These are phyloP conservation scores for Esperia sulphurella DNA, from an alignment of 2,888 invertebrate species.

Conservation along the genomic window DNA sequence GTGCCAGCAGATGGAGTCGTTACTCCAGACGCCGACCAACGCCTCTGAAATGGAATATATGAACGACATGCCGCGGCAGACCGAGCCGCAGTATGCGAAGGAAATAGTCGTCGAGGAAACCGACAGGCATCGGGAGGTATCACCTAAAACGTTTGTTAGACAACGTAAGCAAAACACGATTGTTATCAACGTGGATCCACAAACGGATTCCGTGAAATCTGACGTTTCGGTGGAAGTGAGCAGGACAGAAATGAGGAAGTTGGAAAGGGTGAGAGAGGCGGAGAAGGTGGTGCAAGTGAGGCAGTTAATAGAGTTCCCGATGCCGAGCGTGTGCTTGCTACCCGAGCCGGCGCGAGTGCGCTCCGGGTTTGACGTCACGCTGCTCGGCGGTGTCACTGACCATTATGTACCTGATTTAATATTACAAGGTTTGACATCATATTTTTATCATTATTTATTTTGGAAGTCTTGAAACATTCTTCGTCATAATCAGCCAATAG, in stretches of 20 bases:
- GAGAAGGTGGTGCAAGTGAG: slow-evolving; percentile 45
- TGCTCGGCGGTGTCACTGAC: slow-evolving; percentile 81
- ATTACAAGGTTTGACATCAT: slow-evolving; percentile 79
- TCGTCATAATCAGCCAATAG: too few relatives aligned
- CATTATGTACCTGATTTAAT: slow-evolving; percentile 87
- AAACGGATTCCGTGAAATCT: not conserved
- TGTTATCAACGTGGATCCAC: slow-evolving; percentile 47
- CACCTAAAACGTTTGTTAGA: slow-evolving; percentile 65
- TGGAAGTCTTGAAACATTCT: too few relatives aligned
- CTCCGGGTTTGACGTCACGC: slow-evolving; percentile 78
- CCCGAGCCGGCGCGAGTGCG: slow-evolving; percentile 12
- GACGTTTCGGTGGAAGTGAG: slow-evolving; percentile 4
- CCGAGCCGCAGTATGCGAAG: slow-evolving; percentile 63
- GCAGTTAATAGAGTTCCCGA: slow-evolving; percentile 77
- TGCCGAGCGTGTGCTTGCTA: slow-evolving; percentile 51
- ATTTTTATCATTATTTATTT: too few relatives aligned
- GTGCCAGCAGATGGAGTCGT: slow-evolving; percentile 75
- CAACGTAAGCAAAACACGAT: slow-evolving; percentile 64
- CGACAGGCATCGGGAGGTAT: slow-evolving; percentile 30
- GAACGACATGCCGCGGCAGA: slow-evolving; percentile 63
- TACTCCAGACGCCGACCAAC: slow-evolving; percentile 87
- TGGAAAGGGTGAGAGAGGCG: slow-evolving; percentile 20
- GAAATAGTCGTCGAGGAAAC: slow-evolving; percentile 41
- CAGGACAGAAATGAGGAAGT: slow-evolving; percentile 21
- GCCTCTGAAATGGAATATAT: slow-evolving; percentile 84